These are phyloP conservation scores for Habroteleia sp. DNA, from an alignment of 2,888 invertebrate species.

Conservation along the genomic window DNA sequence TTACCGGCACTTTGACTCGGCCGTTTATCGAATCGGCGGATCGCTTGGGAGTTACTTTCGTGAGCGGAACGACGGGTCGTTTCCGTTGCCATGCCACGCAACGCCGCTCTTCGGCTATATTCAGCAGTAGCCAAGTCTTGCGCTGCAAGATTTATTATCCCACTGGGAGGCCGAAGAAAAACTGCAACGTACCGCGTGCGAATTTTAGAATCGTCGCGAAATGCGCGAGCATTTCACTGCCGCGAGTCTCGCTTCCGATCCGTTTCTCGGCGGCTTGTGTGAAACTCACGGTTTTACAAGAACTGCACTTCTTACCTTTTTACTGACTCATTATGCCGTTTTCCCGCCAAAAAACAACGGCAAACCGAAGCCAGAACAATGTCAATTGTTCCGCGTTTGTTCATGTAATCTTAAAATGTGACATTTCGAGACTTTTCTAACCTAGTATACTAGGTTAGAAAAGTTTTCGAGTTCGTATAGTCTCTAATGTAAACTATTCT, in stretches of 20 bases:
- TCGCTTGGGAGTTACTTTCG: slow-evolving; percentile 38
- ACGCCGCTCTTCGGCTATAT: slow-evolving; percentile 46
- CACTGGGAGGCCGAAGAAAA: slow-evolving; percentile 70
- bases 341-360: slow-evolving; percentile 10
- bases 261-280: slow-evolving; percentile 27
- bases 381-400: not conserved
- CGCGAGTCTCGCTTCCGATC: slow-evolving; percentile 17
- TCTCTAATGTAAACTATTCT: no score
- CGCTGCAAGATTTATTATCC: slow-evolving; percentile 69
- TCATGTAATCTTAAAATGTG: not conserved
- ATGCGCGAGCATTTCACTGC: slow-evolving; percentile 25
- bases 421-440: no score
- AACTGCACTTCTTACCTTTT: slow-evolving; percentile 8
- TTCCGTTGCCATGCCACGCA: slow-evolving; percentile 54
- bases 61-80: slow-evolving; percentile 52
- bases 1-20: slow-evolving; percentile 16
- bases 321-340: slow-evolving; percentile 16
- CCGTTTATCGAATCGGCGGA: slow-evolving; percentile 23
- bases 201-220: slow-evolving; percentile 66
- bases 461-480: no score
- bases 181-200: slow-evolving; percentile 69
- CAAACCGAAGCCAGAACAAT: slow-evolving; percentile 1
- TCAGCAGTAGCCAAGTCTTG: slow-evolving; percentile 58
- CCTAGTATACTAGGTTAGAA: no score
- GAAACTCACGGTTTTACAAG: slow-evolving; percentile 4